Percentiles rank a stretch among this genome's conserved stretches.
Conservation (phyloP, 2,113 vertebrate species). For the Lagopus leucura region DNA sequence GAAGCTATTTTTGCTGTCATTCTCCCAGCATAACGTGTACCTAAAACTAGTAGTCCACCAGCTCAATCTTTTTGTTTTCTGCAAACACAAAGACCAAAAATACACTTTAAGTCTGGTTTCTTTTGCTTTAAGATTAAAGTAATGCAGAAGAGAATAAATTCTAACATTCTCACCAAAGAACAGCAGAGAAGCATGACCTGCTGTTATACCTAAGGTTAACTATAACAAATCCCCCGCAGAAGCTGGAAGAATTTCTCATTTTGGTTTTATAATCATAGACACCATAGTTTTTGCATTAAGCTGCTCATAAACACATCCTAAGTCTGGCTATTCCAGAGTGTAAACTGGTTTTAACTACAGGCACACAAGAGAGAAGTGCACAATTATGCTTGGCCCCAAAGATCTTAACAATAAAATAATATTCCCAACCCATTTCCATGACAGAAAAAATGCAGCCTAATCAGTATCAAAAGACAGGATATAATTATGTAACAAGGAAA, state of each 20-base stretch:
- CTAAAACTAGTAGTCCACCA: neutral
- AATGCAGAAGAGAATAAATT: neutral
- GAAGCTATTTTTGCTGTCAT: neutral
- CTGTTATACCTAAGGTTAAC: neutral
- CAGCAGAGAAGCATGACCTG: neutral
- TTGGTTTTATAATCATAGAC: neutral
- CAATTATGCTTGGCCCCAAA: neutral
- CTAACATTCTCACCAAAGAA: neutral
- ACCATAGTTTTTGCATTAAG: neutral
- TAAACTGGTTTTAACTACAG: neutral
- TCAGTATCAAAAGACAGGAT: neutral
- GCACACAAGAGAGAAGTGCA: neutral
- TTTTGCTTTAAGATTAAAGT: neutral
- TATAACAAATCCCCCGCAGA: neutral
- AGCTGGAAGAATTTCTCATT: neutral
- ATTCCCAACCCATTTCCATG: neutral
- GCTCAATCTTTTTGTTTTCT: neutral
- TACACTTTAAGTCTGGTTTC: neutral
- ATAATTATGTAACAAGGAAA: neutral
- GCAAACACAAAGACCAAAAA: neutral
- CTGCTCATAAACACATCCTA: neutral
- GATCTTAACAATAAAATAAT: neutral
- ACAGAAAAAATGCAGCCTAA: neutral
- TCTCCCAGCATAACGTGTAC: neutral
- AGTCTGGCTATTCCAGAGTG: neutral